Evolutionary conservation across 2,888 invertebrate genomes (phyloP).

Genomic region (Patella pellucida): DNA sequence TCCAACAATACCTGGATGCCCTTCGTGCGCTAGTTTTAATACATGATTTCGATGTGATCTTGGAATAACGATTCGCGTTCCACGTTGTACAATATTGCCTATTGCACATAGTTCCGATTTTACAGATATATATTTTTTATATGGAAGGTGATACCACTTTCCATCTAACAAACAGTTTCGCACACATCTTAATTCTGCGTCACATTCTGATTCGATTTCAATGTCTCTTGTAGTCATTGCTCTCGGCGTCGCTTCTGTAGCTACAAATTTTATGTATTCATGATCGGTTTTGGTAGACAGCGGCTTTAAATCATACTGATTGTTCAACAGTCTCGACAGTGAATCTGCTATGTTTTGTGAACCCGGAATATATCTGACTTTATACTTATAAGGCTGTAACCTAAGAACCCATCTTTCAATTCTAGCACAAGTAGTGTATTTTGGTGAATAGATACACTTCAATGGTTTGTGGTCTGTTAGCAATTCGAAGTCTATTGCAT

Average conservation of each 20-base stretch:
- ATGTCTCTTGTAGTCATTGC: conserved; percentile 12
- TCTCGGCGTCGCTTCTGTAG: conserved; percentile 7
- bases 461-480: not conserved
- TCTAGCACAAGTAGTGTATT: not conserved
- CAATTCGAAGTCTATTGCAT: too few species aligned
- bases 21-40: not conserved
- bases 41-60: not conserved
- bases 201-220: conserved; percentile 8
- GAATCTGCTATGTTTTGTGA: not conserved
- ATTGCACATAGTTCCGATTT: not conserved
- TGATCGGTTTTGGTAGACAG: not conserved
- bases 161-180: not conserved
- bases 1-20: not conserved
- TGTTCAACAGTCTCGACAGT: too few species aligned
- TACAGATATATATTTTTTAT: not conserved
- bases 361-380: not conserved
- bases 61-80: not conserved
- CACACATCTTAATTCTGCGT: not conserved
- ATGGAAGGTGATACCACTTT: not conserved
- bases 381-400: not conserved
- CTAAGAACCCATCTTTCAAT: not conserved
- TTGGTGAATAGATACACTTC: not conserved
- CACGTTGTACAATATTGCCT: not conserved
- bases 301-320: too few species aligned
- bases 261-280: not conserved